These are phyloP conservation scores for Aleiodes leptofemur DNA, from an alignment of 2,888 invertebrate species.

Conservation along the genomic window DNA sequence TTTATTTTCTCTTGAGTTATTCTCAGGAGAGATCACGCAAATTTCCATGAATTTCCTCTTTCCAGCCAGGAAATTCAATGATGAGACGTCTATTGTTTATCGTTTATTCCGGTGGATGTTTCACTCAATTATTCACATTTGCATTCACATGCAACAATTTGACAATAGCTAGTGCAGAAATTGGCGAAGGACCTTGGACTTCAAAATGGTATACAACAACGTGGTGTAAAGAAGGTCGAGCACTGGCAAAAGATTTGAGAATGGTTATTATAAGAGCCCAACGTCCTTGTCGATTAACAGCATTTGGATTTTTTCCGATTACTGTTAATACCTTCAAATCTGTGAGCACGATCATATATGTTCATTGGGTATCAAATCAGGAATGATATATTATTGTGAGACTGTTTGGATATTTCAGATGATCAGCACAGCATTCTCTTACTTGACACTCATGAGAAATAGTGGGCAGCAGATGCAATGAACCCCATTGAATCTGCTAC, in stretches of 20 bases:
- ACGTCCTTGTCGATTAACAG: constrained; percentile 55
- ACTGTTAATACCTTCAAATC: constrained; percentile 56
- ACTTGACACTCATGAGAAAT: no score
- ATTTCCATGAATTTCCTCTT: not conserved
- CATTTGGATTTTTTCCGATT: constrained; percentile 55
- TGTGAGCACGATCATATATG: constrained; percentile 28
- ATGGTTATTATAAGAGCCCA: constrained; percentile 53
- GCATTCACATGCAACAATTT: constrained; percentile 55
- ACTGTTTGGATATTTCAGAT: no score
- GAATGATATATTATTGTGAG: no score
- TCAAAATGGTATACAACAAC: constrained; percentile 44
- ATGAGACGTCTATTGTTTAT: constrained; percentile 47
- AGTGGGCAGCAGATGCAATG: no score
- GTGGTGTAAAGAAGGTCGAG: constrained; percentile 4
- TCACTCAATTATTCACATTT: constrained; percentile 52
- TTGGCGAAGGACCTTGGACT: constrained; percentile 46
- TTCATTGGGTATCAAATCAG: constrained; percentile 31
- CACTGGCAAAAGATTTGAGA: constrained; percentile 49
- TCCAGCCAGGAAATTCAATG: constrained; percentile 47
- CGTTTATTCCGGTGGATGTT: constrained; percentile 42
- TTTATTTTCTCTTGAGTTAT: no score
- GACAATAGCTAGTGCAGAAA: constrained; percentile 40
- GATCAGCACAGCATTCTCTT: no score
- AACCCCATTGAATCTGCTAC: no score
- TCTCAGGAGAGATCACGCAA: no score